Evolutionary conservation across 1,140 invertebrate species (phyloP).

Genomic region (Drosophila grimshawi): DNA sequence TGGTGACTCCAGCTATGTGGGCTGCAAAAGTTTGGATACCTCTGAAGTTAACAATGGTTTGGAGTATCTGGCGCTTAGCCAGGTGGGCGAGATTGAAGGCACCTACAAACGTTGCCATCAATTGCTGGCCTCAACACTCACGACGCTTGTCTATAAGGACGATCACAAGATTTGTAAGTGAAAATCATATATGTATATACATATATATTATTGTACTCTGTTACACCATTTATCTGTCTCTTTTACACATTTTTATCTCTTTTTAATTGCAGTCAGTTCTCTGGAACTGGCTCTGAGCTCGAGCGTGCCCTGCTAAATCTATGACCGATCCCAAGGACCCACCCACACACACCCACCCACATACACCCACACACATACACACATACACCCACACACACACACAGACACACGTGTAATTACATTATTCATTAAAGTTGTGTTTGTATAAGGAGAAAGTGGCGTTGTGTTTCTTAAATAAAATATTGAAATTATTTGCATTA

Average conservation of each 20-base stretch:
- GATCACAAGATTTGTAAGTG: conserved; percentile 72
- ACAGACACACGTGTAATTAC: too few relatives aligned
- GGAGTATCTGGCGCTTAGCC: conserved; percentile 58
- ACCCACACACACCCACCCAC: too few relatives aligned
- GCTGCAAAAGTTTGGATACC: background rate
- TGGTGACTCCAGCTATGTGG: background rate
- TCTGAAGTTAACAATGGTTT: background rate
- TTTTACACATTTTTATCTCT: background rate
- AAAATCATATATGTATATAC: background rate
- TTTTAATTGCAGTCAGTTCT: conserved; percentile 60
- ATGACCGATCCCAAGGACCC: too few relatives aligned
- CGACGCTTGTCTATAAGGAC: conserved; percentile 56
- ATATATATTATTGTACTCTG: background rate
- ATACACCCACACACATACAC: too few relatives aligned
- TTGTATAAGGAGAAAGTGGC: too few relatives aligned
- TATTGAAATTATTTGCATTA: too few relatives aligned
- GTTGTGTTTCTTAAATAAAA: too few relatives aligned
- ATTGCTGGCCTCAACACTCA: conserved; percentile 60
- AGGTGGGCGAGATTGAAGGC: conserved; percentile 68
- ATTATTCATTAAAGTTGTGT: too few relatives aligned
- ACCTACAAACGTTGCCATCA: conserved; percentile 80
- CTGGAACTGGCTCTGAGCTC: conserved; percentile 70
- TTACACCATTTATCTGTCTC: background rate
- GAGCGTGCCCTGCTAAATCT: conserved; percentile 61
- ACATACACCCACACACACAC: too few relatives aligned